phyloP scores from a whole-genome alignment of 2,797 vertebrate species.

The Cirrhinus mrigala region DNA sequence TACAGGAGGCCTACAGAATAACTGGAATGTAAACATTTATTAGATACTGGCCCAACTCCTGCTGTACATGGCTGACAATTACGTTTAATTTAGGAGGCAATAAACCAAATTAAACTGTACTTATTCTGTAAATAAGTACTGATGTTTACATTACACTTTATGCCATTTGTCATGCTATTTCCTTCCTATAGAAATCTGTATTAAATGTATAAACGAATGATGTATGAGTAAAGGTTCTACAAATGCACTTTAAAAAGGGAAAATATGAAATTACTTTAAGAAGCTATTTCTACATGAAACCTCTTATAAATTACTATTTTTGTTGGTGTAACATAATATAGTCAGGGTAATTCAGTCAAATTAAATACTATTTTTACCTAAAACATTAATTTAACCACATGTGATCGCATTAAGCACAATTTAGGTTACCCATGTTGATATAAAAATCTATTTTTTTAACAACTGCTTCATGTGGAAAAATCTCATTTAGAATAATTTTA shows the following conservation, averaged over 20 bases:
- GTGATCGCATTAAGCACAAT: not conserved
- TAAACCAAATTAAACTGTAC: not conserved
- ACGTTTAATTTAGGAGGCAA: not conserved
- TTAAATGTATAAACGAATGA: not conserved
- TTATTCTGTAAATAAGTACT: not conserved
- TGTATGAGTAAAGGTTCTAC: not conserved
- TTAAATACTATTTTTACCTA: not conserved
- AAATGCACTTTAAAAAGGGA: not conserved
- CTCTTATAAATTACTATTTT: not conserved
- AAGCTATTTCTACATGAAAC: not conserved
- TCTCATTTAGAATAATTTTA: not conserved
- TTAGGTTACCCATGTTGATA: not conserved
- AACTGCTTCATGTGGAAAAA: no score
- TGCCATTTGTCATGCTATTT: not conserved
- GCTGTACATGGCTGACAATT: not conserved
- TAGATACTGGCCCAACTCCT: not conserved
- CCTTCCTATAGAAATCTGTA: not conserved
- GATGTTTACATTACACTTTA: not conserved
- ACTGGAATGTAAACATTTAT: not conserved
- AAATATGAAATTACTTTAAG: not conserved
- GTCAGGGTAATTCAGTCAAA: not conserved
- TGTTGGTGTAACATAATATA: not conserved
- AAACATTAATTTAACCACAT: not conserved
- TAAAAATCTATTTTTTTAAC: no score
- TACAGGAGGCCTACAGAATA: not conserved